Percentiles rank a stretch among this genome's conserved stretches.
Evolutionary conservation across 1,140 invertebrate species (phyloP).

Genomic region (Conus ventricosus): DNA sequence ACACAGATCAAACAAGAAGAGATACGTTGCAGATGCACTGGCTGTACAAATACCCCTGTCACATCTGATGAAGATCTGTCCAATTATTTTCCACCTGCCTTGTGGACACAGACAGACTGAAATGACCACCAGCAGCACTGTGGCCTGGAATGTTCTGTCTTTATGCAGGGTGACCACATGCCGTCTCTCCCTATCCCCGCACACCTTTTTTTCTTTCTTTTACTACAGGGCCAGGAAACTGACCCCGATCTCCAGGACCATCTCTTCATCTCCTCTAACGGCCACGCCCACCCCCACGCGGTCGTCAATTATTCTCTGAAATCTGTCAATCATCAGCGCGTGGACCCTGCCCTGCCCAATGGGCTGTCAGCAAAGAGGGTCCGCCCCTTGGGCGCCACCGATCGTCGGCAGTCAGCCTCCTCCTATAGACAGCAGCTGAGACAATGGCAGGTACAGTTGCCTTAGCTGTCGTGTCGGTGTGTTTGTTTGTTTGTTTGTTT

Average conservation of each 20-base stretch:
- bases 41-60: too few species aligned
- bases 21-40: too few species aligned
- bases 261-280: background rate
- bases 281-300: background rate
- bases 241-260: background rate
- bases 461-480: background rate
- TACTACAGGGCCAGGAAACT: background rate
- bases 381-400: background rate
- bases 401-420: background rate
- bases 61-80: too few species aligned
- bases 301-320: background rate
- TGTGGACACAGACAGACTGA: too few species aligned
- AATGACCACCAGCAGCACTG: too few species aligned
- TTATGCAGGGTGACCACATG: too few species aligned
- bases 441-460: background rate
- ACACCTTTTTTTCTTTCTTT: too few species aligned
- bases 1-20: too few species aligned
- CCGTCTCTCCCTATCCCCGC: too few species aligned
- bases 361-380: background rate
- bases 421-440: background rate
- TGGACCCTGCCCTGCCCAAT: background rate
- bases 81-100: too few species aligned
- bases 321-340: background rate
- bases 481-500: too few species aligned
- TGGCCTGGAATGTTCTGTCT: too few species aligned